A percentile compares a stretch with the other conserved stretches of the same genome.
These are phyloP conservation scores for Trematocara nigrifrons DNA, from an alignment of 2,113 vertebrate species.

Conservation along the genomic window DNA sequence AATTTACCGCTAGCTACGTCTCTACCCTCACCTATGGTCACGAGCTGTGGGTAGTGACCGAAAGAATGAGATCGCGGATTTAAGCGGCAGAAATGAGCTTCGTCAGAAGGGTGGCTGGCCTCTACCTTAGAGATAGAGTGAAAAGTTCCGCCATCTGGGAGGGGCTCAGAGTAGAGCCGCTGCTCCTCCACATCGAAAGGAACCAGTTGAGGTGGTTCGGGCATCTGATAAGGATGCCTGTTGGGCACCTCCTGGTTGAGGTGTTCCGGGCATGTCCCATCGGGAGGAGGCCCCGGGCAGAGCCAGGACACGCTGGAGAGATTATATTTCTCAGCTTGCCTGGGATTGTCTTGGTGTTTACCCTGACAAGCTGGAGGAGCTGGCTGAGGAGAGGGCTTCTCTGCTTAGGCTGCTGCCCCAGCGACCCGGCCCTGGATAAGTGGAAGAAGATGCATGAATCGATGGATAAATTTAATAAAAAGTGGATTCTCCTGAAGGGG, in stretches of 20 bases:
- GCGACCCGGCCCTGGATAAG: not conserved
- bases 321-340: not conserved
- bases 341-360: not conserved
- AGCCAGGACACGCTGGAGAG: not conserved
- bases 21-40: not conserved
- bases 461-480: not conserved
- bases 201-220: not conserved
- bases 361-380: not conserved
- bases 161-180: not conserved
- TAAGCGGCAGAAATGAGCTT: not conserved
- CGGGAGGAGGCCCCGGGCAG: not conserved
- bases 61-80: not conserved
- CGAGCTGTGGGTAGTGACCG: not conserved
- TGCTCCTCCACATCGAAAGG: not conserved
- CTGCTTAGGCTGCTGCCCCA: not conserved
- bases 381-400: not conserved
- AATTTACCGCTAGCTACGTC: not conserved
- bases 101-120: not conserved
- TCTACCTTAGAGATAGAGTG: not conserved
- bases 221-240: not conserved
- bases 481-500: not conserved
- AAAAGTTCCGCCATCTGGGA: accelerated
- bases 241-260: not conserved
- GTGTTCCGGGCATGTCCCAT: not conserved
- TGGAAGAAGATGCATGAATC: not conserved